phyloP scores from a whole-genome alignment of 2,888 invertebrate genomes.

The Apeira syringaria region DNA sequence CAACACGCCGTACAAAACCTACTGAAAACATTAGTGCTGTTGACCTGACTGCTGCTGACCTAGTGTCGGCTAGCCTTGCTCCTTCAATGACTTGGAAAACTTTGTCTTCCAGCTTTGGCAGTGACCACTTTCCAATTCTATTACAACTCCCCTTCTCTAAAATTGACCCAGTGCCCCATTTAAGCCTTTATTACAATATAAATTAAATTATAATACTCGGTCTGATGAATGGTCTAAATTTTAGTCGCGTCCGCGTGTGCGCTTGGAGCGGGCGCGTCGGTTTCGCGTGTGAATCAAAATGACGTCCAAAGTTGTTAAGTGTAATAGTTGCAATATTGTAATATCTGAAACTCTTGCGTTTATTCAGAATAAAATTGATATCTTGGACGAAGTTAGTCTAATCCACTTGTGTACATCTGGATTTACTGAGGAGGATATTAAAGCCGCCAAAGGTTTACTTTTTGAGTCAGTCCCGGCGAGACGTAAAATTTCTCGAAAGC shows the following conservation, averaged over 20 bases:
- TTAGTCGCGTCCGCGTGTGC: background rate
- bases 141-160: too few species aligned
- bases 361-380: constrained; percentile 1
- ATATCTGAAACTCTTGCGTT: background rate
- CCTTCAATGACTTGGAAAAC: too few species aligned
- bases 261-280: background rate
- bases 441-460: background rate
- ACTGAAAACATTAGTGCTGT: too few species aligned
- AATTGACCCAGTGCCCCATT: too few species aligned
- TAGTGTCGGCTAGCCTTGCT: too few species aligned
- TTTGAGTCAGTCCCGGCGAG: background rate
- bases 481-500: background rate
- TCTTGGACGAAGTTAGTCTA: constrained; percentile 1
- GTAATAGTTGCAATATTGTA: background rate
- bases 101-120: too few species aligned
- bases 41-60: too few species aligned
- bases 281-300: background rate
- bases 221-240: too few species aligned
- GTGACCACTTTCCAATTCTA: too few species aligned
- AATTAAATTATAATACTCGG: too few species aligned
- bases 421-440: constrained; percentile 1
- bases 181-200: too few species aligned
- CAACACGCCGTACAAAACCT: too few species aligned
- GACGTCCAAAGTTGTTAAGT: background rate
- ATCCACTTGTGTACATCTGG: background rate